Percentiles rank a stretch among this genome's conserved stretches.
Evolutionary conservation across 2,797 vertebrate species (phyloP).

Genomic region (Lateolabrax maculatus): DNA sequence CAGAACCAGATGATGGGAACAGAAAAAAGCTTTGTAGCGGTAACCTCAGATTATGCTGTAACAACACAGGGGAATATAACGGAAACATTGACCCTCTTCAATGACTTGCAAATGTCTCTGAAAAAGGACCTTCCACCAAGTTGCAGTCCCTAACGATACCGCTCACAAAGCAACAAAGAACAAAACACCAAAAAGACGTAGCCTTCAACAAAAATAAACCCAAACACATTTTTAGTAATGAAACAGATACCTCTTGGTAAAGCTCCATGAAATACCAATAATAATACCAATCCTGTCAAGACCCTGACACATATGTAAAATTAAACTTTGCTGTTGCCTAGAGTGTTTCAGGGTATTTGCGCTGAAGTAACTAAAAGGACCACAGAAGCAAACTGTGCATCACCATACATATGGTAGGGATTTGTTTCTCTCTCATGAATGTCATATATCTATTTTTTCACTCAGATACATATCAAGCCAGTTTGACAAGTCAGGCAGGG

Average conservation of each 20-base stretch:
- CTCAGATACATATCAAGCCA: not conserved
- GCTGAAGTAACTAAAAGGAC: not conserved
- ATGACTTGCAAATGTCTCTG: slow-evolving; percentile 20
- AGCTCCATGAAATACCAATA: not conserved
- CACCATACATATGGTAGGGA: not conserved
- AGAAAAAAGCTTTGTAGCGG: slow-evolving; percentile 32
- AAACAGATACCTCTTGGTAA: not conserved
- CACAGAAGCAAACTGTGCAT: not conserved
- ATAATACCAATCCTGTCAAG: not conserved
- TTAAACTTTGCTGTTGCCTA: not conserved
- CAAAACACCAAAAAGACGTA: not conserved
- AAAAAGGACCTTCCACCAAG: not conserved
- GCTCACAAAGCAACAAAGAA: not conserved
- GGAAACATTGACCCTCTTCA: not conserved
- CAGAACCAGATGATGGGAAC: slow-evolving; percentile 42
- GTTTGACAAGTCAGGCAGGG: too few relatives aligned
- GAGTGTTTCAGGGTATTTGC: not conserved
- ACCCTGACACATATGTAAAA: not conserved
- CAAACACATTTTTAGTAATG: not conserved
- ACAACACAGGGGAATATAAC: slow-evolving; percentile 5
- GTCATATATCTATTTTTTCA: not conserved
- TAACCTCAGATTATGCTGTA: slow-evolving; percentile 21
- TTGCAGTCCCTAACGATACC: not conserved
- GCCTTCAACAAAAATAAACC: not conserved
- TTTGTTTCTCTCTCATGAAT: not conserved